Conservation (phyloP, 2,888 invertebrate species). For the Drosophila histrio region DNA sequence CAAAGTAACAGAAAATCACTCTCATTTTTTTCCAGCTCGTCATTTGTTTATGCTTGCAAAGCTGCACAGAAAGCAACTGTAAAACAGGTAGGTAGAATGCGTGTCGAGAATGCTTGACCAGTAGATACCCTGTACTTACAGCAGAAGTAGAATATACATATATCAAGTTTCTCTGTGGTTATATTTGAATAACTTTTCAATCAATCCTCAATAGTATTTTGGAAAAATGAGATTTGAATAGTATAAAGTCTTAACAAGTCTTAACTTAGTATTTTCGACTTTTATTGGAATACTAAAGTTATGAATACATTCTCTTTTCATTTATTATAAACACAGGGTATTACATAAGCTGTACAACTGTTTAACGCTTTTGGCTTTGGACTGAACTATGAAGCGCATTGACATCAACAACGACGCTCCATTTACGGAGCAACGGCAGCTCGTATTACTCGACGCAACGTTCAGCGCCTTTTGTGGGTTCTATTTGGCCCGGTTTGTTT, state of each 20-base stretch:
- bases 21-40: conserved; percentile 65
- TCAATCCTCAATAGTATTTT: no score
- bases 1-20: conserved; percentile 53
- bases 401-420: conserved; percentile 68
- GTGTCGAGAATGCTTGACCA: background rate
- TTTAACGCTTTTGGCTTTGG: conserved; percentile 43
- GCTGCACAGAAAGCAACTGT: conserved; percentile 48
- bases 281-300: no score
- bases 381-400: conserved; percentile 56
- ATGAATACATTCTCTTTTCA: background rate
- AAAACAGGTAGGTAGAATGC: conserved; percentile 17
- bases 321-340: background rate
- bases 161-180: no score
- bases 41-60: conserved; percentile 57
- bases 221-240: no score
- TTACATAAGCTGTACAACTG: conserved; percentile 15
- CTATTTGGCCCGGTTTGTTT: conserved; percentile 52
- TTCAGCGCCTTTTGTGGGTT: conserved; percentile 72
- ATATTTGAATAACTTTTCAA: no score
- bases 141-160: background rate
- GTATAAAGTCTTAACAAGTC: no score
- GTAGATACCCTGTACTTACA: background rate
- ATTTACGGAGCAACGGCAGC: conserved; percentile 64
- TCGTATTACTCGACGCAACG: conserved; percentile 59
- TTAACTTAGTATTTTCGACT: no score